These are phyloP conservation scores for Potamarius usumacintae DNA, from an alignment of 2,113 vertebrate genomes.

Conservation along the genomic window DNA sequence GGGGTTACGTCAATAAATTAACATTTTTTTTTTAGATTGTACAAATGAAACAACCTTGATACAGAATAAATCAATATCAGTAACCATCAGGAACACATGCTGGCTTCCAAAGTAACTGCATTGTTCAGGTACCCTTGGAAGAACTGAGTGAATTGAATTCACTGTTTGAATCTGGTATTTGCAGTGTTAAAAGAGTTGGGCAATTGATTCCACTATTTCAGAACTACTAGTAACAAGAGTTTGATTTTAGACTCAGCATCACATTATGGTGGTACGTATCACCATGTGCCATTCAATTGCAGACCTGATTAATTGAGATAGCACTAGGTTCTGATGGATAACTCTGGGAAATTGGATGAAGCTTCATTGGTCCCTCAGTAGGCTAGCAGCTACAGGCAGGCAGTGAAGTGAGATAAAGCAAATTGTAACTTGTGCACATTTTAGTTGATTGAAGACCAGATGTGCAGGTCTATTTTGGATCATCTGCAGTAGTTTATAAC, in stretches of 20 bases:
- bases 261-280: background rate
- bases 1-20: background rate
- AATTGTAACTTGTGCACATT: slow-evolving; percentile 1
- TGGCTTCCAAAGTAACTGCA: background rate
- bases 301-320: background rate
- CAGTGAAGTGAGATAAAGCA: background rate
- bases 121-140: background rate
- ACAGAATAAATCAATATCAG: background rate
- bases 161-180: background rate
- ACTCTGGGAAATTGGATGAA: background rate
- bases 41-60: background rate
- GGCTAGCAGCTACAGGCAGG: background rate
- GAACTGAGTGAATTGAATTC: background rate
- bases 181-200: background rate
- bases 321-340: background rate
- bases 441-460: slow-evolving; percentile 5
- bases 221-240: background rate
- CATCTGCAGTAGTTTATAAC: background rate
- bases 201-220: background rate
- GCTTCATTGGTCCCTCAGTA: background rate
- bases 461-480: background rate
- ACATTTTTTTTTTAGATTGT: background rate
- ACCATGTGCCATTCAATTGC: background rate
- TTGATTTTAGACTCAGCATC: background rate
- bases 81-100: background rate